Conservation (phyloP, 2,888 invertebrate species). For the Adelognathus sp. region DNA sequence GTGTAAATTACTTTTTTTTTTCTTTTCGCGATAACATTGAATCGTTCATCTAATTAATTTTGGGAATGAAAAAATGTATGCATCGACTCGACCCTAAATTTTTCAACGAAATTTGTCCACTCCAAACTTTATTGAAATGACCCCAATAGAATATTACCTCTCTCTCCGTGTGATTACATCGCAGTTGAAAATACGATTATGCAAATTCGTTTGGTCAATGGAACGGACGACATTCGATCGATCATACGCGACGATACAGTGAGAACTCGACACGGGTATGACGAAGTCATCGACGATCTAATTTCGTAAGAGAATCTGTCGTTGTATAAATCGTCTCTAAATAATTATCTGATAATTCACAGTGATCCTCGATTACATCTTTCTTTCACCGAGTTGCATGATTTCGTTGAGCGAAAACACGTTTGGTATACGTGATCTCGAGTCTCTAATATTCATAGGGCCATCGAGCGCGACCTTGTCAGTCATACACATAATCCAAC, state of each 20-base stretch:
- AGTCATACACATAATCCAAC: constrained; percentile 14
- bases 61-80: no score
- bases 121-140: no score
- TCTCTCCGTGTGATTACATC: background rate
- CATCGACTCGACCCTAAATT: no score
- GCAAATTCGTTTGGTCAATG: background rate
- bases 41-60: no score
- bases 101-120: no score
- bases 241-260: background rate
- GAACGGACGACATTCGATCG: background rate
- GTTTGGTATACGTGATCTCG: background rate
- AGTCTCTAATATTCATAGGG: background rate
- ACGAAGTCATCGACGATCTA: background rate
- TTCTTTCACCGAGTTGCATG: background rate
- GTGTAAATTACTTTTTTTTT: no score
- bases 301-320: background rate
- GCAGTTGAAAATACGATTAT: background rate
- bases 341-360: background rate
- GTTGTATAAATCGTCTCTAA: background rate
- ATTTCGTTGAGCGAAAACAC: background rate
- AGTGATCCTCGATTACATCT: background rate
- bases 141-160: no score
- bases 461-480: constrained; percentile 17
- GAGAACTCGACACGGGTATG: background rate
- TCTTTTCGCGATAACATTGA: no score